Evolutionary conservation across 2,888 invertebrate species (phyloP), one percentile per base, ranked within the genome.

Genomic region (Sphaerophoria rueppellii): DNA sequence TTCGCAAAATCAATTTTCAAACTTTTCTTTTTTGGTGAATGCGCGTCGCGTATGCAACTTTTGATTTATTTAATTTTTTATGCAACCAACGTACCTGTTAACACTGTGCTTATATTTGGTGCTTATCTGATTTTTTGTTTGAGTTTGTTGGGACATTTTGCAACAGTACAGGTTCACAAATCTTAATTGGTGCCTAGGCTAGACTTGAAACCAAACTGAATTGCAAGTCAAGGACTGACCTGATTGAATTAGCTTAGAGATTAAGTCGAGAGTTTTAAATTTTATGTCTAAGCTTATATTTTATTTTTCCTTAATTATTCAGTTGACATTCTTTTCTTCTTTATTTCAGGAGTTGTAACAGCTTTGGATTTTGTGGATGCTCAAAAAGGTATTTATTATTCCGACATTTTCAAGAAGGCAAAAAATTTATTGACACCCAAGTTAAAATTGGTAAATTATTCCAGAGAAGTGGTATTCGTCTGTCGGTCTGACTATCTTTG

Each of bases 1-100:
- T 40, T 43, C 35, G 73, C 34, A 24, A 74, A 80, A 60, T 37
- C 7, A 12, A 4, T 63, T 55, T 60, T 6, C 2, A 24, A 24
- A 24, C 24, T 14, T 57, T 35, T 40, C 9, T 34, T 12, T 35
- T 80, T 70, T 70, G 63, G 69, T 63, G 35, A 75, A 24, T n/a
- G 34, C 32, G 58, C 57, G 63, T 55, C 48, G 46, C 5, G 37
- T 74, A 57, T 34, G 24, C 16, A 24, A 24, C 2, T 24, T 24
- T 24, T 24, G 24, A 24, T 24, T 24, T 24, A 24, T 24, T 24
- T 24, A 24, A 2, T 24, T 24, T 54, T 67, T 67, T 40, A 67
- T 67, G 52, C 52, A 67, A 54, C n/a, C 32, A 50, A 5, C 65
- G 50, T 67, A 54, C 4, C 1, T 24, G n/a, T 14, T 63, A 50